These are phyloP conservation scores for Gymnoscopelus microlampas DNA, from an alignment of 2,797 vertebrate species.

Conservation along the genomic window DNA sequence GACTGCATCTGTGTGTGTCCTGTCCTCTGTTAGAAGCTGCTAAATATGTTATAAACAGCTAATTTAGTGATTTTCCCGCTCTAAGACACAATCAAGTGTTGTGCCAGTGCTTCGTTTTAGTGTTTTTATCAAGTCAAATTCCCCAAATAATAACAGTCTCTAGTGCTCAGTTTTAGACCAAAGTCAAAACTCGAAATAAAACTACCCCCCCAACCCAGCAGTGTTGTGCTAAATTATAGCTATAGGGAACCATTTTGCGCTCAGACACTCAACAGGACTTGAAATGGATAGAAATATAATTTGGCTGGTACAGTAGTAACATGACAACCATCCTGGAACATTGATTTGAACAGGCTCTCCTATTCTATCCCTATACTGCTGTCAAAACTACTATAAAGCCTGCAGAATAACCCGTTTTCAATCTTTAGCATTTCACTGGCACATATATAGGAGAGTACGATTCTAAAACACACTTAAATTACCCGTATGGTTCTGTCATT, in stretches of 20 bases:
- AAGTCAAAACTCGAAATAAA: slow-evolving; percentile 31
- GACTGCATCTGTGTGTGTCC: no score
- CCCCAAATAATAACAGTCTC: slow-evolving; percentile 12
- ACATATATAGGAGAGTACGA: no score
- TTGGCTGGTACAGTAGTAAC: background rate
- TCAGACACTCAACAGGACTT: slow-evolving; percentile 24
- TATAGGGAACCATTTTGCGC: slow-evolving; percentile 9
- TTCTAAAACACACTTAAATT: no score
- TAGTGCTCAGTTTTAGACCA: slow-evolving; percentile 15
- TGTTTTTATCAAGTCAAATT: slow-evolving; percentile 25
- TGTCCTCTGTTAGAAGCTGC: no score
- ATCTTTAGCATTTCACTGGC: no score
- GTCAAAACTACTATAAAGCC: background rate
- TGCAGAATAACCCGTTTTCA: no score
- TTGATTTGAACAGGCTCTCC: slow-evolving; percentile 11
- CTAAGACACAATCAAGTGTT: slow-evolving; percentile 24
- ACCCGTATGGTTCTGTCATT: no score
- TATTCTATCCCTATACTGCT: background rate
- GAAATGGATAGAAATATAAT: slow-evolving; percentile 25
- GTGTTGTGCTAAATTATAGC: slow-evolving; percentile 25
- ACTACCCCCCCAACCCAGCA: slow-evolving; percentile 1
- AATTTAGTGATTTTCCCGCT: slow-evolving; percentile 6
- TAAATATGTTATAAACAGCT: background rate
- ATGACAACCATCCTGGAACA: slow-evolving; percentile 5
- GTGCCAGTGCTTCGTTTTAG: slow-evolving; percentile 18